Evolutionary conservation across 2,797 vertebrate genomes (phyloP).

Genomic region (Gobio occitaniae): DNA sequence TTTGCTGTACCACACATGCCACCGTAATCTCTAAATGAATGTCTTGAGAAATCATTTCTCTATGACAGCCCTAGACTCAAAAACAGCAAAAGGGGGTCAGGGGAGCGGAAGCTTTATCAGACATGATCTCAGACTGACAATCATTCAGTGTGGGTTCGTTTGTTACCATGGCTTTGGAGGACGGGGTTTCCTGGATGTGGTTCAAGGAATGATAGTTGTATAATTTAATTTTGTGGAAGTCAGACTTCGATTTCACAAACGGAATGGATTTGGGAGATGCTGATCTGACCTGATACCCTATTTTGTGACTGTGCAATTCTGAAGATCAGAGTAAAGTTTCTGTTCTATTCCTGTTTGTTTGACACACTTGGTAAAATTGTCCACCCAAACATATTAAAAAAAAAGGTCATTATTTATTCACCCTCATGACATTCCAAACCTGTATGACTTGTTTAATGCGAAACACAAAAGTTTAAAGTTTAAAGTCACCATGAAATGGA

Average conservation of each 20-base stretch:
- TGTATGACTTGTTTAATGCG: neutral
- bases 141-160: neutral
- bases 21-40: no score
- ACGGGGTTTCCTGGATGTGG: neutral
- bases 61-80: neutral
- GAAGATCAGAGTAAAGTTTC: neutral
- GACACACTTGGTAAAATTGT: neutral
- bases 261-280: neutral
- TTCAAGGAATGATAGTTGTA: neutral
- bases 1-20: neutral
- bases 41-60: neutral
- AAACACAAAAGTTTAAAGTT: neutral
- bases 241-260: neutral
- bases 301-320: neutral
- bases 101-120: neutral
- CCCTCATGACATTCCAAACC: neutral
- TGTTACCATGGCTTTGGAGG: neutral
- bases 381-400: neutral
- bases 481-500: neutral
- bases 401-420: neutral
- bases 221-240: neutral
- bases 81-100: conserved; percentile 11
- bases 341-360: neutral
- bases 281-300: neutral
- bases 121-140: neutral